phyloP scores from a whole-genome alignment of 2,113 vertebrate genomes.

The Pycnonotus jocosus region DNA sequence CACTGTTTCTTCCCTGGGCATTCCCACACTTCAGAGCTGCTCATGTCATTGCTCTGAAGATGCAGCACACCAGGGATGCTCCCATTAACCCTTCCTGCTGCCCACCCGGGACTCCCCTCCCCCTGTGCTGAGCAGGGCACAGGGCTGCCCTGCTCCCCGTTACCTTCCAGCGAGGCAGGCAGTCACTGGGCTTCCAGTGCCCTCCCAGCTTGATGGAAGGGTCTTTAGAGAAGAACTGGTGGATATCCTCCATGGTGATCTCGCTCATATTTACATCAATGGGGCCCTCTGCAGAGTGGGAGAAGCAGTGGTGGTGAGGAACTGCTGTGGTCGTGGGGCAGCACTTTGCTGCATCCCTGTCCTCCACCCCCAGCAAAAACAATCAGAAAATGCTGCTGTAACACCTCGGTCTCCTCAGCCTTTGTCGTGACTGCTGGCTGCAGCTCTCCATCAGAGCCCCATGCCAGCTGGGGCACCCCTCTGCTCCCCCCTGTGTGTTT shows the following conservation, averaged over 20 bases:
- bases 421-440: background rate
- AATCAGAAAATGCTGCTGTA: background rate
- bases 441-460: background rate
- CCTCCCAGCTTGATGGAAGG: conserved; percentile 79
- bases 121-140: fast-evolving
- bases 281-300: conserved; percentile 78
- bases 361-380: background rate
- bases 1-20: background rate
- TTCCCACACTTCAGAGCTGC: background rate
- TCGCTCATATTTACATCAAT: conserved; percentile 93
- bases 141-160: background rate
- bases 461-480: fast-evolving
- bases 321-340: background rate
- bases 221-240: conserved; percentile 78
- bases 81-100: background rate
- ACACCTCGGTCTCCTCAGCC: background rate
- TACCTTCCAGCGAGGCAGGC: conserved; percentile 95
- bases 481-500: background rate
- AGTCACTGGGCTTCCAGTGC: conserved; percentile 91
- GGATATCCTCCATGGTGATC: conserved; percentile 84
- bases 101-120: no score
- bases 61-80: background rate
- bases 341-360: background rate
- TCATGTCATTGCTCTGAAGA: background rate
- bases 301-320: background rate